Base-by-base conservation (phyloP, 2,888 invertebrate genomes). In the Venusia cambrica region DNA sequence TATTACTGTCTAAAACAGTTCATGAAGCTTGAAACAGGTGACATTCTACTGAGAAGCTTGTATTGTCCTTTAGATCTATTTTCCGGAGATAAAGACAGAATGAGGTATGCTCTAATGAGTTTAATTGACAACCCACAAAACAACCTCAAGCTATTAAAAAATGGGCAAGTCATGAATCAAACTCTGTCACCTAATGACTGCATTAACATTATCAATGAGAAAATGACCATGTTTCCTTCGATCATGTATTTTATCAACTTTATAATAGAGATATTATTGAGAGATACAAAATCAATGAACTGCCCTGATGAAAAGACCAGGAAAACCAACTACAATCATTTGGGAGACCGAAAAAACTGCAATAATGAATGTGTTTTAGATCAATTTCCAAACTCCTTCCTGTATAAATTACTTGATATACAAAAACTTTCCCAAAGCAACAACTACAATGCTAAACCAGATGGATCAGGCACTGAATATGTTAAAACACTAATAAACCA, bases 1-100 rank as follows among this genome's bases (percentile, higher is more conserved):
- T 88, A 89, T 54, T 89, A 81, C 54, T 89, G 91, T 53, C 57
- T 90, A 19, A 90, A 90, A 61, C 90, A 91, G 52, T 78, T 77
- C 67, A 50, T 76, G 18, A 87, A 91, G 87, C 54, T 90, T 35
- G 73, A 85, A 58, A 69, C 84, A 13, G 77, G 81, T n/a, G 73
- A 88, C 39, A 89, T 91, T 40, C 53, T 68, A 13, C 54, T 58
- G 2, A 71, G 79, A 19, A 92, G 92, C 58, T 63, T 72, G n/a
- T 93, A 92, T 59, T 93, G 93, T 54, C 93, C 93, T 0, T 64
- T 93, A 34, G 91, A 92, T 62, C 74, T 93, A 14, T 93, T 91
- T 75, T 92, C 92, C 42, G 93, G 92, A 19, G 70, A 88, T 38
- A 75, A 60, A 46, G 38, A 44, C 5, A 75, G 89, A 57, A 91